Evolutionary conservation across 1,140 invertebrate species (phyloP), one percentile per base, ranked within the genome.

Genomic region (Brachionus manjavacas): DNA sequence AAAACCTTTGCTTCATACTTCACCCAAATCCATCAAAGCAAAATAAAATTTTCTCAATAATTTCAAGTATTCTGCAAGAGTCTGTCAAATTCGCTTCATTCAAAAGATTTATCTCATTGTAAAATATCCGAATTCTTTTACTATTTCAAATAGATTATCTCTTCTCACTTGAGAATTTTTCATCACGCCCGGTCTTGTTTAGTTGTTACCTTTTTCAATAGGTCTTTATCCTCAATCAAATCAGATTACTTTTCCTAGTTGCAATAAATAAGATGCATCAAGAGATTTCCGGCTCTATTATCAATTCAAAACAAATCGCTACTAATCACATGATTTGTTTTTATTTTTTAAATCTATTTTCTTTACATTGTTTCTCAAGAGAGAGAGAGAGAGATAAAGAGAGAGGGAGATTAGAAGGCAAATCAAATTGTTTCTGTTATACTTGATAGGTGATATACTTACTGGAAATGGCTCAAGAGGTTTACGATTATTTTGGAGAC

Each of bases 371-470:
- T 23, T 20, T 9, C 52, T 60, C 20, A 9, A 60, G 20, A 20
- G n/a, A 8, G 8, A 3, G 0, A 31, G 1, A 55, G 4, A 31
- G 28, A 31, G 28, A 31, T n/a, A n/a, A n/a, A n/a, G n/a, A n/a
- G n/a, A 7, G 16, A n/a, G 4, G 2, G 6, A 55, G 3, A 3
- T 7, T 23, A 9, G 52, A 20, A 60, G 11, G 16, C 20, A 60
- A 60, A 60, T 60, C 52, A 20, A 39, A 72, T 41, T 16, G 12
- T 20, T 72, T 72, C 46, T 20, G 14, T 16, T 72, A 72, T 46
- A 39, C n/a, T 39, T 72, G 68, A 72, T 72, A 72, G 68, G 68
- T 72, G 68, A 72, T 72, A 72, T 72, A 72, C 68, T 39, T 68
- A 68, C 39, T 68, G 35, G 16, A 39, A 72, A 72, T 41, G 35